Evolutionary conservation across 2,888 invertebrate genomes (phyloP).

Genomic region (Zaprionus lineosus): DNA sequence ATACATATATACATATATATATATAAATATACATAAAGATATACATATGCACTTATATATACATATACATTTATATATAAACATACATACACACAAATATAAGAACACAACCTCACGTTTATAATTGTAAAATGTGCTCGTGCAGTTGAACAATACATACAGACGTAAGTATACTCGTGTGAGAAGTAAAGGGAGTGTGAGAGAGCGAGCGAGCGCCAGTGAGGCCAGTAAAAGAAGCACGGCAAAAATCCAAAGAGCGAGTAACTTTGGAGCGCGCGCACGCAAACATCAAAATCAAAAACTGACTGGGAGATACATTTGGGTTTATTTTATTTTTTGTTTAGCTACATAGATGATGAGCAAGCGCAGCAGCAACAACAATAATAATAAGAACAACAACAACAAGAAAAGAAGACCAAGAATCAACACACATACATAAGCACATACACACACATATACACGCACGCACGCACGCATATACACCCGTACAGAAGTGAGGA

Average conservation of each 20-base stretch:
- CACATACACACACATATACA: constrained; percentile 23
- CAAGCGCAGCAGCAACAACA: constrained; percentile 51
- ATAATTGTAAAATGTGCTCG: constrained; percentile 13
- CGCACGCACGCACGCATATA: constrained; percentile 2
- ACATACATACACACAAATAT: constrained; percentile 17
- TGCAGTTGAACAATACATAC: constrained; percentile 35
- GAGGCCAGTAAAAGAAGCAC: constrained; percentile 22
- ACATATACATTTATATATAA: no score
- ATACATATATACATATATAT: no score
- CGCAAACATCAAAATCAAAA: constrained; percentile 66
- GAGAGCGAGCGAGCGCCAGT: constrained; percentile 8
- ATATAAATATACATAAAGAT: no score
- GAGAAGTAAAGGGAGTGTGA: constrained; percentile 23
- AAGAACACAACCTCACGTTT: no score
- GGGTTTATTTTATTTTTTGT: constrained; percentile 59
- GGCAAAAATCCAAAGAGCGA: constrained; percentile 14
- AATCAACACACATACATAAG: constrained; percentile 39
- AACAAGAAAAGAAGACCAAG: constrained; percentile 38
- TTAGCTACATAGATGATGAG: constrained; percentile 69
- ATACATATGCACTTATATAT: constrained; percentile 4
- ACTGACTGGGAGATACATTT: constrained; percentile 73
- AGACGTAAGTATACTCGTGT: constrained; percentile 30
- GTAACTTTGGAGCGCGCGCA: constrained; percentile 48
- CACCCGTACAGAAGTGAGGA: constrained; percentile 28
- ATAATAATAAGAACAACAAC: constrained; percentile 19